phyloP scores from a whole-genome alignment of 2,888 invertebrate species.

The Oscheius sp. region DNA sequence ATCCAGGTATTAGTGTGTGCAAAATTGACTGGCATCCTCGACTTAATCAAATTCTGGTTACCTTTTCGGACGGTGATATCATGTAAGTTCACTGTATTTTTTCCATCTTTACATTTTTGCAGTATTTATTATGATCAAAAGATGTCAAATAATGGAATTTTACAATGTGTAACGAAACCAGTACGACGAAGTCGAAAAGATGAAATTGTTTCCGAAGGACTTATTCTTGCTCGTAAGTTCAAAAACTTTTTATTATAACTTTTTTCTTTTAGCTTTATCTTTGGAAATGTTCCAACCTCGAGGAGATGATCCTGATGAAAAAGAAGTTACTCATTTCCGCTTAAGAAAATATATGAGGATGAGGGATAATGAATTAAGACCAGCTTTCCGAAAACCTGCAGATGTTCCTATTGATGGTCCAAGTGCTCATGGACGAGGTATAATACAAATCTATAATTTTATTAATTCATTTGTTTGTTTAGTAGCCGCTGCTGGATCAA shows the following conservation, averaged over 20 bases:
- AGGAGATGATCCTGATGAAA: conserved; percentile 68
- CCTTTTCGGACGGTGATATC: conserved; percentile 78
- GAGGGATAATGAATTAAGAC: conserved; percentile 70
- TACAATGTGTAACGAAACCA: conserved; percentile 80
- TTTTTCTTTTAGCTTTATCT: conserved; percentile 77
- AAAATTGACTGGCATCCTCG: conserved; percentile 94
- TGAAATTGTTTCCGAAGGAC: conserved; percentile 87
- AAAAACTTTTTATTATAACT: conserved; percentile 2
- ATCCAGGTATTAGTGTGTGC: conserved; percentile 82
- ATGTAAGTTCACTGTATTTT: conserved; percentile 20
- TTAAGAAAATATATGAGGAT: conserved; percentile 64
- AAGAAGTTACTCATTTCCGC: conserved; percentile 67
- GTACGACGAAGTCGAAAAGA: conserved; percentile 73
- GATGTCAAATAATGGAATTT: conserved; percentile 85
- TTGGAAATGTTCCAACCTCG: conserved; percentile 90
- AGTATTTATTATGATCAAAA: conserved; percentile 85
- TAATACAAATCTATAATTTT: not conserved
- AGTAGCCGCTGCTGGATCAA: conserved; percentile 80
- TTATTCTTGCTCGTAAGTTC: conserved; percentile 85
- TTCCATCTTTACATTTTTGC: conserved; percentile 2
- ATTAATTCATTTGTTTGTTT: conserved; percentile 71
- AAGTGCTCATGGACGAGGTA: conserved; percentile 69
- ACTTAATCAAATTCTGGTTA: conserved; percentile 93
- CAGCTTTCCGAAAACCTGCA: conserved; percentile 73
- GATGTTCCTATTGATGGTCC: conserved; percentile 75